These are phyloP conservation scores for Zaprionus lachaisei DNA, from an alignment of 1,140 invertebrate genomes.

Conservation along the genomic window DNA sequence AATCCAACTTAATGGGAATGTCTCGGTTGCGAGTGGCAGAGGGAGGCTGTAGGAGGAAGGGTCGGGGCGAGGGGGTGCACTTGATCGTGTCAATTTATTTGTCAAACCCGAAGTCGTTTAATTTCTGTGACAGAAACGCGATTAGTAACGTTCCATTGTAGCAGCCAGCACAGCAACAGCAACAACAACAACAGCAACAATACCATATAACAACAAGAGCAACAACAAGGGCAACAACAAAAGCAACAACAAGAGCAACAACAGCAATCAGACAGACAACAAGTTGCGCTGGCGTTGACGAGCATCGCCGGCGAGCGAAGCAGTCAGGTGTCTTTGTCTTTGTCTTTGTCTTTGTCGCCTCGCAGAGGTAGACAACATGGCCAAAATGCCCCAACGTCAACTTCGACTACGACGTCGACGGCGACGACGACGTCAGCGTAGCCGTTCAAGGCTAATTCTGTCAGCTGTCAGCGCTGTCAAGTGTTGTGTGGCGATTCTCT, in stretches of 20 bases:
- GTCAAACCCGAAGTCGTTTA: slow-evolving; percentile 72
- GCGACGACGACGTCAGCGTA: background rate
- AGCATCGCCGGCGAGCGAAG: slow-evolving; percentile 22
- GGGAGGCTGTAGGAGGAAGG: background rate
- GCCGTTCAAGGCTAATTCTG: slow-evolving; percentile 79
- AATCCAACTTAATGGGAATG: slow-evolving; percentile 69
- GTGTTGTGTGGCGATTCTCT: slow-evolving; percentile 62
- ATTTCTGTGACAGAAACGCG: slow-evolving; percentile 79
- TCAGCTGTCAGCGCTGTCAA: slow-evolving; percentile 79
- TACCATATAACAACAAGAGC: slow-evolving; percentile 7
- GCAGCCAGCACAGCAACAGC: slow-evolving; percentile 22
- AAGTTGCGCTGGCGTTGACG: slow-evolving; percentile 52
- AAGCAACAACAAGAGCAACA: slow-evolving; percentile 10
- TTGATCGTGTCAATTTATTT: slow-evolving; percentile 79
- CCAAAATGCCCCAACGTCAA: slow-evolving; percentile 38
- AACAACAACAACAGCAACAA: slow-evolving; percentile 26
- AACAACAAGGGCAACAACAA: slow-evolving; percentile 17
- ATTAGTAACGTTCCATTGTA: slow-evolving; percentile 72
- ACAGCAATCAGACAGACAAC: slow-evolving; percentile 7
- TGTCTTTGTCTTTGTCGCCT: slow-evolving; percentile 25
- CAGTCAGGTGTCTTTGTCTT: slow-evolving; percentile 46
- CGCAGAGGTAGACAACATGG: slow-evolving; percentile 25
- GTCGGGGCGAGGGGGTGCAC: slow-evolving; percentile 45
- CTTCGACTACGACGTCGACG: background rate
- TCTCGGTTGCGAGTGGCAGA: background rate